Evolutionary conservation across 2,797 vertebrate genomes (phyloP), one percentile per base, ranked within the genome.

Genomic region (Poeciliopsis presidionis): DNA sequence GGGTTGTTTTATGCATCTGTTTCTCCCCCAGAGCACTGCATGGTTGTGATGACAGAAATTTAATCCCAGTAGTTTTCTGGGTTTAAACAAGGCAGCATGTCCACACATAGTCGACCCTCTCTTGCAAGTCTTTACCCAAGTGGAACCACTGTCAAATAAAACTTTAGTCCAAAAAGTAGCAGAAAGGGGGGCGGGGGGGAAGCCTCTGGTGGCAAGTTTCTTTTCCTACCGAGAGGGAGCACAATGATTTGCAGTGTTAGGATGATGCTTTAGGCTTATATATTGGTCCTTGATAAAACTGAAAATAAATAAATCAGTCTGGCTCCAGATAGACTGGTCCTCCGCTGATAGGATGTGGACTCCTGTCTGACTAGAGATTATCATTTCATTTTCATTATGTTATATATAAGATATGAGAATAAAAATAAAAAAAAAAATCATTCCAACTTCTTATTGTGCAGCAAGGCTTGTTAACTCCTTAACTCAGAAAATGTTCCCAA

Each of bases 101-200:
- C 18, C 33, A 83, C 78, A 81, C 45, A 30, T 67, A 83, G 81
- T 77, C 77, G 39, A 81, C 73, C 67, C 71, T 46, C 73, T 90
- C 79, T 82, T 81, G 81, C 76, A 86, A 85, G 86, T 83, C 81
- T 83, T 88, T 87, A 88, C 81, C 85, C 76, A 72, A 84, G 86
- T 89, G 89, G 85, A 93, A 89, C 85, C 20, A 39, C 82, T 91
- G 83, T 92, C 86, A 90, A 88, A 88, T 84, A 80, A 89, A 85
- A 86, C 53, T 83, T 74, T 83, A 76, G 76, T 81, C 82, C 75
- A 77, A 84, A 79, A 88, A 84, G 85, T 65, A 71, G 55, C 72
- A 79, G 36, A 57, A 57, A 84, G 39, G 39, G 76, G n/a, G n/a
- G n/a, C n/a, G n/a, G n/a, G n/a, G n/a, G n/a, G n/a, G n/a, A n/a